These are phyloP conservation scores for Drosophila kanekoi DNA, from an alignment of 2,888 invertebrate species.

Conservation along the genomic window DNA sequence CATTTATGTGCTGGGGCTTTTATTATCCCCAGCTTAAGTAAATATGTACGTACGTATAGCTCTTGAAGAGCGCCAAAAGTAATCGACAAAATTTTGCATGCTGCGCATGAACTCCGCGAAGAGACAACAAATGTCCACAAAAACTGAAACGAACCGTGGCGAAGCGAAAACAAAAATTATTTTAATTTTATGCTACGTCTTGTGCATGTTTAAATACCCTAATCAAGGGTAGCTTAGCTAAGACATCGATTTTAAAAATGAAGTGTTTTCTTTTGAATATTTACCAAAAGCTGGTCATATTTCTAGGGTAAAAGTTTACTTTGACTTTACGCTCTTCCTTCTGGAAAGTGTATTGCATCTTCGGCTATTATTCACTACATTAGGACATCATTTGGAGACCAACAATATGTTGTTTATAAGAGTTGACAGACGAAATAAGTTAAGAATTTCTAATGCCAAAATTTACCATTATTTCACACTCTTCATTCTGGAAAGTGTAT, in stretches of 20 bases:
- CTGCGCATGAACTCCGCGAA: constrained; percentile 57
- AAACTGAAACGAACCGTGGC: constrained; percentile 47
- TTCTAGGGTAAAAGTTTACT: not conserved
- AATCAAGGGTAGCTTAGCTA: not conserved
- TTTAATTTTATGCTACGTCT: constrained; percentile 61
- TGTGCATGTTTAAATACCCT: constrained; percentile 43
- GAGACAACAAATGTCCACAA: constrained; percentile 67
- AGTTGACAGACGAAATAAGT: constrained; percentile 69
- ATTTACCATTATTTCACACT: not conserved
- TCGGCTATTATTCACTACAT: constrained; percentile 13
- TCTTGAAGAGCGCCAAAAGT: constrained; percentile 12
- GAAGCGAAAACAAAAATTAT: constrained; percentile 51
- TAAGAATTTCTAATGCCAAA: constrained; percentile 42
- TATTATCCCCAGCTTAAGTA: not conserved
- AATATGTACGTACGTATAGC: not conserved
- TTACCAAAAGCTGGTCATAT: not conserved
- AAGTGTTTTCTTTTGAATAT: not conserved
- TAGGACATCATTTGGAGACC: constrained; percentile 30
- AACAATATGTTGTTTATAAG: constrained; percentile 64
- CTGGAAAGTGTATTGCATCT: constrained; percentile 19
- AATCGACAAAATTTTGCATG: constrained; percentile 63
- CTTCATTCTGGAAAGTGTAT: constrained; percentile 21
- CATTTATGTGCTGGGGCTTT: too few relatives aligned
- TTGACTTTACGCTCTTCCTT: not conserved
- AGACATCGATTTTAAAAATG: not conserved